A percentile compares a stretch with the other conserved stretches of the same genome.
Evolutionary conservation across 2,888 invertebrate species (phyloP).

Genomic region (Agrotis segetum): DNA sequence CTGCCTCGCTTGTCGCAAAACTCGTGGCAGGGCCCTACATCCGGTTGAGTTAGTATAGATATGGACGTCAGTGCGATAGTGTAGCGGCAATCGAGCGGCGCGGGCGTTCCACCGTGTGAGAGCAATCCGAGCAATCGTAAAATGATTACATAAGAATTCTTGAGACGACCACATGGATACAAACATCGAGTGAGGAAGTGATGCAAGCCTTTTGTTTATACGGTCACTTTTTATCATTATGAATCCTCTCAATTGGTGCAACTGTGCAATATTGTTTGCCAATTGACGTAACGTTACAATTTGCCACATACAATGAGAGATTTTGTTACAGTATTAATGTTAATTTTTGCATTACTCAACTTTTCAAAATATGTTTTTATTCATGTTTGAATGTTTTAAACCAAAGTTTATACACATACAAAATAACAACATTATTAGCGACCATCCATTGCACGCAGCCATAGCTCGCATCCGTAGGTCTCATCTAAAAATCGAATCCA

Average conservation of each 20-base stretch:
- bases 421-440: no score
- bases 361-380: no score
- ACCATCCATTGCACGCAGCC: not conserved
- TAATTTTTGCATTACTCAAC: no score
- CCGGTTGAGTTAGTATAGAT: conserved; percentile 30
- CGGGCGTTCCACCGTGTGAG: conserved; percentile 36
- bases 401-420: no score
- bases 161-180: conserved; percentile 46
- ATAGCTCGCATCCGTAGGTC: no score
- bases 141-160: conserved; percentile 62
- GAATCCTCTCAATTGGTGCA: conserved; percentile 62
- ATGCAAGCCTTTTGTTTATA: conserved; percentile 62
- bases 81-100: conserved; percentile 9
- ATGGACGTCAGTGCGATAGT: conserved; percentile 23
- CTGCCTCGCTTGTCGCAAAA: no score
- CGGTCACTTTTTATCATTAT: conserved; percentile 51
- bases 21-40: not conserved
- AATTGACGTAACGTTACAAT: conserved; percentile 39
- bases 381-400: no score
- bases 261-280: conserved; percentile 56
- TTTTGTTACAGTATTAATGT: not conserved
- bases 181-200: conserved; percentile 54
- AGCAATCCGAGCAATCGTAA: conserved; percentile 57
- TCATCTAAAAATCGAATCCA: no score
- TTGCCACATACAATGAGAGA: conserved; percentile 23